Conservation (phyloP, 2,797 vertebrate genomes). For the Choloepus didactylus region DNA sequence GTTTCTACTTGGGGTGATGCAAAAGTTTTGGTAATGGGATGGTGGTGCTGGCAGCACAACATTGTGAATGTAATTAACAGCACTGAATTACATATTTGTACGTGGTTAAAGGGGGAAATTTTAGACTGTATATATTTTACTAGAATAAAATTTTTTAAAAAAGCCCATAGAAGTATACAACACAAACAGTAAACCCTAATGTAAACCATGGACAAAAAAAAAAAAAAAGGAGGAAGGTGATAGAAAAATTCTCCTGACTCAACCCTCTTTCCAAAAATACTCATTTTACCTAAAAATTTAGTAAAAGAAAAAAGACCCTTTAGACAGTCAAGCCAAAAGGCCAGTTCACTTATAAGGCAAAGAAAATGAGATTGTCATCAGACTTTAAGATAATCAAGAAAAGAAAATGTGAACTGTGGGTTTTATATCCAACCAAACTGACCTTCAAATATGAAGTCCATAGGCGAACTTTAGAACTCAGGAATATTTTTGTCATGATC, state of each 20-base stretch:
- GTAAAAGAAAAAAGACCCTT: neutral
- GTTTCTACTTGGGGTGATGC: no score
- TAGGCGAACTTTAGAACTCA: neutral
- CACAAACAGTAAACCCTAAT: no score
- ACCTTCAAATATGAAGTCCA: neutral
- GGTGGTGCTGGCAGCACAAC: no score
- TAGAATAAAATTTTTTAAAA: no score
- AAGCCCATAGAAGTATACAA: no score
- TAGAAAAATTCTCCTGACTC: neutral
- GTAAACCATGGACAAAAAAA: no score
- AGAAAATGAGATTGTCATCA: slow-evolving; percentile 13
- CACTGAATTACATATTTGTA: no score
- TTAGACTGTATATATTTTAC: no score
- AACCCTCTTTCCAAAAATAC: neutral
- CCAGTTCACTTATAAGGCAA: neutral
- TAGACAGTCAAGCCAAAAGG: neutral
- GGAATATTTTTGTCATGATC: neutral
- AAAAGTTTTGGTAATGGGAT: no score
- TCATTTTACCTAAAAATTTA: neutral
- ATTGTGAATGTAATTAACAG: no score
- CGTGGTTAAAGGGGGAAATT: no score
- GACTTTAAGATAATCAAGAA: neutral
- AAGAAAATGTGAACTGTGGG: neutral
- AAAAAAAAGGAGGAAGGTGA: neutral
- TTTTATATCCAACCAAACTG: slow-evolving; percentile 10